These are phyloP conservation scores for Ophioderma brevispina DNA, from an alignment of 35 echinoderm and acorn worm genomes.

Conservation along the genomic window DNA sequence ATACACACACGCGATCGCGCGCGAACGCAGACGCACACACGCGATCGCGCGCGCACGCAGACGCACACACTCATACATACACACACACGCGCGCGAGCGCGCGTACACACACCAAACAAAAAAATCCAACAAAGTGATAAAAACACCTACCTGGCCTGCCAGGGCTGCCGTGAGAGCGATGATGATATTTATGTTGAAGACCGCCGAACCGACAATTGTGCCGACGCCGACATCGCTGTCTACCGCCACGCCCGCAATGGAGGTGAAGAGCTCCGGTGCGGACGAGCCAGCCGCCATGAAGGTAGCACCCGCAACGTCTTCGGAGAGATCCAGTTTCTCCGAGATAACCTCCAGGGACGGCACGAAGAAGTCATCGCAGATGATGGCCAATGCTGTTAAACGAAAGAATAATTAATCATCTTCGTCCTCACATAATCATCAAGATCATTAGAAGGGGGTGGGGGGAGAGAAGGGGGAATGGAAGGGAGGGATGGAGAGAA, in stretches of 20 bases:
- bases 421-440: no score
- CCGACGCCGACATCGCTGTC: slow-evolving; percentile 95
- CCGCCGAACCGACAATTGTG: slow-evolving; percentile 95
- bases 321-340: slow-evolving; percentile 86
- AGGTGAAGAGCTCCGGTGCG: slow-evolving; percentile 92
- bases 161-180: slow-evolving; percentile 92
- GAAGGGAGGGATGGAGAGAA: no score
- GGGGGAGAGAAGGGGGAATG: no score
- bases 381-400: slow-evolving; percentile 87
- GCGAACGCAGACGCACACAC: no score
- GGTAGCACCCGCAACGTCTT: slow-evolving; percentile 97
- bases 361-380: slow-evolving; percentile 99
- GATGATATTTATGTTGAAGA: slow-evolving; percentile 99
- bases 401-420: no score
- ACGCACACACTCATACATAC: no score
- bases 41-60: no score
- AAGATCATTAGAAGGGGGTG: no score
- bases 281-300: slow-evolving; percentile 99
- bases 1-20: no score
- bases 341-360: slow-evolving; percentile 97
- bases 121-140: no score
- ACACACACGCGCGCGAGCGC: no score
- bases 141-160: slow-evolving; percentile 89
- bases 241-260: slow-evolving; percentile 78
- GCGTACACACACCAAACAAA: no score